Base-by-base conservation (phyloP, 2,113 vertebrate genomes). In the Parotia lawesii region DNA sequence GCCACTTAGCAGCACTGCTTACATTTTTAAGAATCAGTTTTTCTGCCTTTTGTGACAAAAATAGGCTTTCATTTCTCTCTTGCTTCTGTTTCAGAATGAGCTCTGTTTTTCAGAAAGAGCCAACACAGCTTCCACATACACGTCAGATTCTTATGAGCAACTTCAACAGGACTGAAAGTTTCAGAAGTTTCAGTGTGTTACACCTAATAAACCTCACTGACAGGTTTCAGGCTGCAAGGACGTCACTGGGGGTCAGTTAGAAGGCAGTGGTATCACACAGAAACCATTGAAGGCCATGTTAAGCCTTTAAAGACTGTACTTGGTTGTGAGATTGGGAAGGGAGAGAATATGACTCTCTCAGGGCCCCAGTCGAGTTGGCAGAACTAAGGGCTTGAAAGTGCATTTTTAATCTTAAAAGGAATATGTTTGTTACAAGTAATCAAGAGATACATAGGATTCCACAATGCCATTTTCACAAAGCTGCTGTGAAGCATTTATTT, bases 361-460 rank as follows among this genome's bases (percentile, higher is more conserved):
- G 80, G 47, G 48, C 24, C 53, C 12, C 44, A 45, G 12, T 54
- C 22, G 31, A 65, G 28, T 33, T 48, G 66, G 85, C 85, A 93
- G 78, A 89, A 65, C 60, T 38, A 42, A 85, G 47, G 83, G 56
- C 72, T 70, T 85, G 67, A 76, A 93, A 94, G 86, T 62, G 64
- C 67, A 47, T 76, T 90, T 96, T 93, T 85, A 69, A 73, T 87
- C 71, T 66, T 61, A 35, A 83, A 79, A 91, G 47, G 54, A 76
- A 4, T 89, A 29, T 38, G 28, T 77, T 88, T 84, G 44, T 24
- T 87, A 53, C 14, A 58, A 57, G 44, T 57, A 87, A 87, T 79
- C 54, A 64, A 71, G 84, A 87, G 51, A 42, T 18, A 42, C 33
- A 7, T 3, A 42, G 77, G 44, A 53, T 28, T 74, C 65, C 77